A percentile compares a stretch with the other conserved stretches of the same genome.
These are phyloP conservation scores for Heterotis niloticus DNA, from an alignment of 2,113 vertebrate species.

Conservation along the genomic window DNA sequence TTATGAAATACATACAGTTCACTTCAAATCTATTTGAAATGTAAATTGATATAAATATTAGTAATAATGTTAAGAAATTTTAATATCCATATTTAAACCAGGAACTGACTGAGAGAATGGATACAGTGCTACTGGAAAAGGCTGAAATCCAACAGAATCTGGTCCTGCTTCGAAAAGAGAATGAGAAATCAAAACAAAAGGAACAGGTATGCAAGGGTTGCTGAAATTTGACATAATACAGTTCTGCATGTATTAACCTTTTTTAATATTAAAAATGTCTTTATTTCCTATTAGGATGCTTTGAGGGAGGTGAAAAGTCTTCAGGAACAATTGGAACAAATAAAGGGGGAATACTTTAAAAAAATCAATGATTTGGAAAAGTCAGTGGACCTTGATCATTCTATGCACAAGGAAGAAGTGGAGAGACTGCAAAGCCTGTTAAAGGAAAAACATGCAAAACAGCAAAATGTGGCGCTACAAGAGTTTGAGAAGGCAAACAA, in stretches of 20 bases:
- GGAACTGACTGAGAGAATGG: slow-evolving; percentile 85
- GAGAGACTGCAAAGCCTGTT: slow-evolving; percentile 66
- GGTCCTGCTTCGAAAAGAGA: slow-evolving; percentile 74
- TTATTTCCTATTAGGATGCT: slow-evolving; percentile 63
- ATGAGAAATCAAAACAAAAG: slow-evolving; percentile 70
- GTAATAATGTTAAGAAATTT: not conserved
- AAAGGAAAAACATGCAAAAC: slow-evolving; percentile 61
- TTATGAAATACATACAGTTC: not conserved
- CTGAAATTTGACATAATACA: not conserved
- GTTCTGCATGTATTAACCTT: not conserved
- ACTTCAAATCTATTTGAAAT: not conserved
- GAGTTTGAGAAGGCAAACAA: slow-evolving; percentile 62
- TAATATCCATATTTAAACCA: slow-evolving; percentile 48
- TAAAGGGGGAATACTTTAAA: slow-evolving; percentile 56
- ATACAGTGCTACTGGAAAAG: slow-evolving; percentile 84
- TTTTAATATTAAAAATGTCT: not conserved
- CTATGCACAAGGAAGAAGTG: slow-evolving; percentile 69
- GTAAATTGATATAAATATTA: not conserved
- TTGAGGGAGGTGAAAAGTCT: slow-evolving; percentile 56
- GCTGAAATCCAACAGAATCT: slow-evolving; percentile 87
- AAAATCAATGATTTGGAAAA: slow-evolving; percentile 68
- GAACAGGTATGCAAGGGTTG: slow-evolving; percentile 64
- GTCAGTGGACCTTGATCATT: slow-evolving; percentile 57
- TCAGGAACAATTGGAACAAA: slow-evolving; percentile 65
- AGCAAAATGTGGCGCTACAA: slow-evolving; percentile 61